Base-by-base conservation (phyloP, 1,140 invertebrate species). In the Drosophila navojoa region DNA sequence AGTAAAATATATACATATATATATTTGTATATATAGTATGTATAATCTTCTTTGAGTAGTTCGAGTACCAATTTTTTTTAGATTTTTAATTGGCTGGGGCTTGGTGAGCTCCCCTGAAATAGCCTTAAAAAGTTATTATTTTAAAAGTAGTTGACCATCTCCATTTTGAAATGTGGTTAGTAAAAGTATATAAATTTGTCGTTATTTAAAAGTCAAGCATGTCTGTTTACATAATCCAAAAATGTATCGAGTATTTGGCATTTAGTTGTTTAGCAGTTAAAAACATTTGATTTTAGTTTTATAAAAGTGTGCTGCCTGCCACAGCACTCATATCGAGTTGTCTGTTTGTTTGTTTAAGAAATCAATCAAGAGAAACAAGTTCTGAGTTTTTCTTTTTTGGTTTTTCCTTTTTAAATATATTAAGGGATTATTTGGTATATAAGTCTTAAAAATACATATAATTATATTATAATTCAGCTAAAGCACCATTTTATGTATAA, bases 401-500 rank as follows among this genome's bases (percentile, higher is more conserved):
- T 19, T 19, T 22, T 22, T 22, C 19, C 19, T 22, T 22, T 22
- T 22, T 22, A 22, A 45, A 45, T 29, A 64, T 79, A 15, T 38
- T 27, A 44, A 52, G 59, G 44, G 59, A 57, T 1, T 76, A 64
- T 71, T 71, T 77, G 77, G 44, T 60, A 62, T 76, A 63, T 70
- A 73, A 77, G 79, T 82, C 79, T 90, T 89, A 91, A 59, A 74
- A 62, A 85, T 87, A 74, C 45, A 60, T 73, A 42, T 68, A 73
- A 71, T 72, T 73, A 68, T 60, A 76, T 79, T 84, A 90, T 90
- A 91, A 90, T 91, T 91, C 85, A 91, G 90, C 90, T 91, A 91
- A 91, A 91, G 90, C 90, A 91, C 90, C 90, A 91, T 90, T 89
- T 87, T 84, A 84, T 76, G 69, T 76, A 70, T 70, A 57, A 70